Percentiles rank a stretch among this genome's conserved stretches.
Evolutionary conservation across 2,888 invertebrate species (phyloP).

Genomic region (Philopedon plagiatum): DNA sequence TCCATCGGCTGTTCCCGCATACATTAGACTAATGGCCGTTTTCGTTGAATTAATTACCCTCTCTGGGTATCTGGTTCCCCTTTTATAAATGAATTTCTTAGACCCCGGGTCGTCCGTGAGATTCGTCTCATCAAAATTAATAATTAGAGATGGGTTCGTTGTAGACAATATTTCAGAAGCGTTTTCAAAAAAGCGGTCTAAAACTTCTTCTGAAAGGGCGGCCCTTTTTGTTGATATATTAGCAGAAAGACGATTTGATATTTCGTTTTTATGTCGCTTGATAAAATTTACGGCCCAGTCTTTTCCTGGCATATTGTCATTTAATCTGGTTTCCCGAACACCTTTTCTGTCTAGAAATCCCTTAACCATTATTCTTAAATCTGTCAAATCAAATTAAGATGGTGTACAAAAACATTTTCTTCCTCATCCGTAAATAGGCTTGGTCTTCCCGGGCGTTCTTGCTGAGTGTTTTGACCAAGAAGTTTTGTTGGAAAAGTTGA

Average conservation of each 20-base stretch:
- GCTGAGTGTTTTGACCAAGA: not conserved
- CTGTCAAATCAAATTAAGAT: not conserved
- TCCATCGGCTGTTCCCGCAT: conserved; percentile 61
- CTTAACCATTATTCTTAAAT: not conserved
- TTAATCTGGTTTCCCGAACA: not conserved
- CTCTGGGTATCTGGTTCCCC: conserved; percentile 34
- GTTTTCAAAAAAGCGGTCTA: conserved; percentile 2
- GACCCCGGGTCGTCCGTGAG: conserved; percentile 37
- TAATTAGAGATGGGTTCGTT: conserved; percentile 12
- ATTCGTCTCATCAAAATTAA: conserved; percentile 47
- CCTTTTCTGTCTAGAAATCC: conserved; percentile 4
- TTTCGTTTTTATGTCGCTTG: not conserved
- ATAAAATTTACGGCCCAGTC: conserved; percentile 7
- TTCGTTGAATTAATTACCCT: conserved; percentile 42
- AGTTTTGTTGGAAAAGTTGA: not conserved
- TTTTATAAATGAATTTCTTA: conserved; percentile 41
- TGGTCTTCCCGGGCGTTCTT: not conserved
- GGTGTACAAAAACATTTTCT: conserved; percentile 25
- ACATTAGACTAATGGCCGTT: too few relatives aligned
- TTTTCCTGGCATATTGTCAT: not conserved
- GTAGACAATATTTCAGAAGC: not conserved
- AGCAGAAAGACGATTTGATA: conserved; percentile 1
- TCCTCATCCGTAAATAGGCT: conserved; percentile 21
- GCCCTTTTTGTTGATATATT: conserved; percentile 37
- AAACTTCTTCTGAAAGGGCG: not conserved